A percentile compares a stretch with the other conserved stretches of the same genome.
These are phyloP conservation scores for Thalassarche chlororhynchos DNA, from an alignment of 2,113 vertebrate genomes.

Conservation along the genomic window DNA sequence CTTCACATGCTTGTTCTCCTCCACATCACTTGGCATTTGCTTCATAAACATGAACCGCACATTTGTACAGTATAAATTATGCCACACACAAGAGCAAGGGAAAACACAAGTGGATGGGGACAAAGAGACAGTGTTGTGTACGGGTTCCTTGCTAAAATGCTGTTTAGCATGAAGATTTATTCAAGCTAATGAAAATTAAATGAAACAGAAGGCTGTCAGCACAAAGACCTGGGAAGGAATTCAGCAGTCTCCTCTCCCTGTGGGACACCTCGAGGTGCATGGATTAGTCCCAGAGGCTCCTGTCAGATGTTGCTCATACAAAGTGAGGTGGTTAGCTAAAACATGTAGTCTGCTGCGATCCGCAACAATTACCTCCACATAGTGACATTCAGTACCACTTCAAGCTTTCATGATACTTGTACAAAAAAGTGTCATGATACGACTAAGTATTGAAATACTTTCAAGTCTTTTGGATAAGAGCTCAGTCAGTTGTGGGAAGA, in stretches of 20 bases:
- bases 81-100: background rate
- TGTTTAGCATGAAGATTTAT: background rate
- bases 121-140: background rate
- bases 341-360: background rate
- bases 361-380: background rate
- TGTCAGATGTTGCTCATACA: background rate
- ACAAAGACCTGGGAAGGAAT: background rate
- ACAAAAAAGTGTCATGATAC: background rate
- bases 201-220: background rate
- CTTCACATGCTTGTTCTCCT: constrained; percentile 25
- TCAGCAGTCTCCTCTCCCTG: background rate
- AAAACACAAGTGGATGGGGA: constrained; percentile 2
- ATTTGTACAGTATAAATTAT: constrained; percentile 38
- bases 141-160: background rate
- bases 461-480: background rate
- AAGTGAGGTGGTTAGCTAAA: background rate
- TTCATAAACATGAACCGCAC: constrained; percentile 17
- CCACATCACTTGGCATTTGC: constrained; percentile 2
- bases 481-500: background rate
- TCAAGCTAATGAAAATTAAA: constrained; percentile 20
- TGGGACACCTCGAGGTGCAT: background rate
- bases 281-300: background rate
- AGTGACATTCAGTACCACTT: background rate
- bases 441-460: background rate
- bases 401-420: background rate